Percentiles rank a stretch among this genome's conserved stretches.
Evolutionary conservation across 2,888 invertebrate genomes (phyloP).

Genomic region (Chymomyza procnemis): DNA sequence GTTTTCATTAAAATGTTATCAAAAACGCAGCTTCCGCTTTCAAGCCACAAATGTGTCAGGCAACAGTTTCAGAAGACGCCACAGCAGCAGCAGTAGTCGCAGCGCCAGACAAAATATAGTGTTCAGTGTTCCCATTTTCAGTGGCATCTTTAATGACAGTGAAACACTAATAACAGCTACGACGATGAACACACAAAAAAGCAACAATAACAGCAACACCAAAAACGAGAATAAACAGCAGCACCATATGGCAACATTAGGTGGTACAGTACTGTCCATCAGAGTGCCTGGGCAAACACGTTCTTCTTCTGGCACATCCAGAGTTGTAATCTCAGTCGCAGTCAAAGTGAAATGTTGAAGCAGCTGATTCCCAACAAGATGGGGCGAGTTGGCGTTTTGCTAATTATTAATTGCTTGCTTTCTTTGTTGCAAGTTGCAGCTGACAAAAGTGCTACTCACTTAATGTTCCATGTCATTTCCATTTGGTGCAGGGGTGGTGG

Average conservation of each 20-base stretch:
- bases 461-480: constrained; percentile 32
- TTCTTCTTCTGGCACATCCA: neutral
- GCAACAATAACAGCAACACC: constrained; percentile 50
- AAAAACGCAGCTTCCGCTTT: constrained; percentile 62
- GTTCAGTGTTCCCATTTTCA: neutral
- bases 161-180: constrained; percentile 52
- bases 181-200: constrained; percentile 20
- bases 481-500: neutral
- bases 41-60: constrained; percentile 55
- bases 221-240: constrained; percentile 6
- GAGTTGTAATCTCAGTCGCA: constrained; percentile 45
- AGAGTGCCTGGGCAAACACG: neutral
- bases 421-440: constrained; percentile 21
- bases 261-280: neutral
- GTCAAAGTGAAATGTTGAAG: constrained; percentile 30
- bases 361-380: neutral
- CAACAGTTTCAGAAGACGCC: constrained; percentile 16
- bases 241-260: neutral
- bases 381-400: neutral
- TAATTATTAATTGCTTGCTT: constrained; percentile 37
- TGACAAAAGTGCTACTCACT: constrained; percentile 5
- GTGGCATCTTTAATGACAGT: constrained; percentile 47
- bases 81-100: constrained; percentile 16
- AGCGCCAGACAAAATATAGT: constrained; percentile 12
- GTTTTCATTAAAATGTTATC: constrained; percentile 75